A percentile compares a stretch with the other conserved stretches of the same genome.
Evolutionary conservation across 1,140 invertebrate genomes (phyloP).

Genomic region (Zaprionus nigranus): DNA sequence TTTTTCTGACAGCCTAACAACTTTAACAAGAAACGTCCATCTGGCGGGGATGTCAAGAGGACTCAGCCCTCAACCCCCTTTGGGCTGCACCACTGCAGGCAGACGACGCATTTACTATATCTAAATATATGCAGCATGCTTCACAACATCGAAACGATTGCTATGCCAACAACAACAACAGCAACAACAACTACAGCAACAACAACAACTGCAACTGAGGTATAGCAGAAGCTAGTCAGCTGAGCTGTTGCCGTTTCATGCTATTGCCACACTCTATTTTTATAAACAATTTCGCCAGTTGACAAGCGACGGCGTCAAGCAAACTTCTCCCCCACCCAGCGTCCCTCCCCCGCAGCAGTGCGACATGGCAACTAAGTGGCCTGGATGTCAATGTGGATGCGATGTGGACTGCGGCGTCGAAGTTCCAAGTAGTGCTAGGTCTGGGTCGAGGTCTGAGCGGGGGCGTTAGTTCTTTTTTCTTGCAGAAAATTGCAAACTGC

Average conservation of each 20-base stretch:
- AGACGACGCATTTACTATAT: slow-evolving; percentile 69
- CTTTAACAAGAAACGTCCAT: slow-evolving; percentile 39
- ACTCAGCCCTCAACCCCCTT: slow-evolving; percentile 1
- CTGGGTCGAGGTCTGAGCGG: slow-evolving; percentile 29
- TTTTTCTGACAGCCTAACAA: slow-evolving; percentile 23
- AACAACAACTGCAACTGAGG: slow-evolving; percentile 33
- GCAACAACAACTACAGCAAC: slow-evolving; percentile 24
- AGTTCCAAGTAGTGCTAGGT: slow-evolving; percentile 28
- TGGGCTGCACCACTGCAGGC: slow-evolving; percentile 40
- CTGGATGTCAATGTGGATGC: slow-evolving; percentile 49
- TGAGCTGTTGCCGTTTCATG: slow-evolving; percentile 54
- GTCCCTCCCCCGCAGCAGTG: background rate
- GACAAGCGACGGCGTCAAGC: slow-evolving; percentile 67
- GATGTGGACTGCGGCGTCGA: slow-evolving; percentile 19
- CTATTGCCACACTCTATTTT: slow-evolving; percentile 79
- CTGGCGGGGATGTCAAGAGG: slow-evolving; percentile 1
- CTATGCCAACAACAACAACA: slow-evolving; percentile 25
- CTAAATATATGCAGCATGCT: slow-evolving; percentile 76
- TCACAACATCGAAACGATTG: slow-evolving; percentile 53
- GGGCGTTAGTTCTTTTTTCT: slow-evolving; percentile 48
- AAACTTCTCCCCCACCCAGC: background rate
- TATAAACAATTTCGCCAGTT: slow-evolving; percentile 81
- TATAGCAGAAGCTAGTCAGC: slow-evolving; percentile 18
- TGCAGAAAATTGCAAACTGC: slow-evolving; percentile 44
- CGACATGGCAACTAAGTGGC: slow-evolving; percentile 79